Evolutionary conservation across 2,888 invertebrate species (phyloP).

Genomic region (Chrysina gloriosa): DNA sequence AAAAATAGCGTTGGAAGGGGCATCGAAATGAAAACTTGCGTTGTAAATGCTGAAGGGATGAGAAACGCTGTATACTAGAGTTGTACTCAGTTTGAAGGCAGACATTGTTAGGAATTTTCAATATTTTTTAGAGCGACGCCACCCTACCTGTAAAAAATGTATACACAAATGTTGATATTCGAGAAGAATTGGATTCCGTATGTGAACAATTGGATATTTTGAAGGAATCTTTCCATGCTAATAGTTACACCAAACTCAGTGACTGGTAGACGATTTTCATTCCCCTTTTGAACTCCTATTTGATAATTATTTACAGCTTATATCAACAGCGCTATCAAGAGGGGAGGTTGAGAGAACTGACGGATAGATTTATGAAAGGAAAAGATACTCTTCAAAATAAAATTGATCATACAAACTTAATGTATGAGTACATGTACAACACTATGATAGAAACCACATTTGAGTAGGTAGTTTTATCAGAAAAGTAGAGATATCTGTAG

Average conservation of each 20-base stretch:
- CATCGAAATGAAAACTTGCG: too few species aligned
- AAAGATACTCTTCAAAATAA: slow-evolving; percentile 55
- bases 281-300: not conserved
- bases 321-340: slow-evolving; percentile 56
- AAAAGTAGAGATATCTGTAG: not conserved
- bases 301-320: slow-evolving; percentile 48
- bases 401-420: slow-evolving; percentile 52
- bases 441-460: slow-evolving; percentile 56
- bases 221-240: slow-evolving; percentile 8
- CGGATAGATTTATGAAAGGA: slow-evolving; percentile 51
- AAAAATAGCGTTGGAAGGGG: too few species aligned
- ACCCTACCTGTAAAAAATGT: slow-evolving; percentile 49
- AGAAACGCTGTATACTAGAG: too few species aligned
- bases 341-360: slow-evolving; percentile 53
- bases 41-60: too few species aligned
- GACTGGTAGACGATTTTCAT: slow-evolving; percentile 17
- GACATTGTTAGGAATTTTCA: not conserved
- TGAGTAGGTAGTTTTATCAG: slow-evolving; percentile 48
- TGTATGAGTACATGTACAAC: slow-evolving; percentile 52
- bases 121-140: slow-evolving; percentile 55
- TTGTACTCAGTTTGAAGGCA: too few species aligned
- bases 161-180: slow-evolving; percentile 27
- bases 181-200: not conserved
- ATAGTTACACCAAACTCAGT: slow-evolving; percentile 13
- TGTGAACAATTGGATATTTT: slow-evolving; percentile 27